Percentiles rank a stretch among this genome's conserved stretches.
Evolutionary conservation across 2,888 invertebrate species (phyloP).

Genomic region (Amphipyra berbera): DNA sequence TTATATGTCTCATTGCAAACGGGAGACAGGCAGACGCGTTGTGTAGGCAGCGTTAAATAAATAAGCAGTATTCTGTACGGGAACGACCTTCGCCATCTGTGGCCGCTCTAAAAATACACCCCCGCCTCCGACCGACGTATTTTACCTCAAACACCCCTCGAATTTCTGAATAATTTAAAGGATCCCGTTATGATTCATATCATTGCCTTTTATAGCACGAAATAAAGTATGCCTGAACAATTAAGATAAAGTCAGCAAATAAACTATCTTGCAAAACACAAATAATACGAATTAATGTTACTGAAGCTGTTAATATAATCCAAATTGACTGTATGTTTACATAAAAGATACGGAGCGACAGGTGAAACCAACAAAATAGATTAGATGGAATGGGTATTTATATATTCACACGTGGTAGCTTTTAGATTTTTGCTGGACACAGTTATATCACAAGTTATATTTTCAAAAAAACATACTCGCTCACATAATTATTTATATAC

Average conservation of each 20-base stretch:
- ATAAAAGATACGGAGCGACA: constrained; percentile 1
- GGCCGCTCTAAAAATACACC: constrained; percentile 81
- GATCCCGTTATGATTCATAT: constrained; percentile 56
- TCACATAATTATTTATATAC: too few species aligned
- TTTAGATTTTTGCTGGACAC: too few species aligned
- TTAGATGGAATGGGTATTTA: too few species aligned
- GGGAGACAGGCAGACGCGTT: constrained; percentile 65
- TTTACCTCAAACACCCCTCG: constrained; percentile 61
- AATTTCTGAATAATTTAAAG: constrained; percentile 66
- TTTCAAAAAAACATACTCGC: too few species aligned
- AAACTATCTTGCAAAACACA: constrained; percentile 4
- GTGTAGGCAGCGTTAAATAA: constrained; percentile 81
- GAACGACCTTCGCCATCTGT: constrained; percentile 84
- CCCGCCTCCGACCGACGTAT: constrained; percentile 59
- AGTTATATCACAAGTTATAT: too few species aligned
- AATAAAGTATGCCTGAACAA: constrained; percentile 33
- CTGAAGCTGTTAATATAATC: not conserved
- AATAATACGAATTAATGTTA: constrained; percentile 2
- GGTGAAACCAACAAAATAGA: constrained; percentile 5
- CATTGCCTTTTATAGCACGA: constrained; percentile 41
- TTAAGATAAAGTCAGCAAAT: constrained; percentile 28
- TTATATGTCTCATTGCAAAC: constrained; percentile 66
- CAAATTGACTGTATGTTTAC: constrained; percentile 12
- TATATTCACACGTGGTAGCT: too few species aligned
- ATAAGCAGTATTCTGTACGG: constrained; percentile 79